Percentiles rank a stretch among this genome's conserved stretches.
Conservation (phyloP, 2,888 invertebrate species). For the Erynnis tages region DNA sequence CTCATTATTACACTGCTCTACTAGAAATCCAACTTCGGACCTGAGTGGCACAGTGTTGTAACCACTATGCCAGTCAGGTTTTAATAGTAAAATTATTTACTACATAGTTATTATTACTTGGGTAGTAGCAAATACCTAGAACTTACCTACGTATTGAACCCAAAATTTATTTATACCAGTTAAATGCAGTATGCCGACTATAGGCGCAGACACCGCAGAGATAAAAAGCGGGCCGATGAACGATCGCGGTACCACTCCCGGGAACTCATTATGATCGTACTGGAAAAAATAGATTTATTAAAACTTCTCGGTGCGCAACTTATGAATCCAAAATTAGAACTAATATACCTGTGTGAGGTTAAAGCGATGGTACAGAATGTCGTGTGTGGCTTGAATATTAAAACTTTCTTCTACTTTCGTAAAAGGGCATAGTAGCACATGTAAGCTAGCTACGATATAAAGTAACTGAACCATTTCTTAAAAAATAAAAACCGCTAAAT, state of each 20-base stretch:
- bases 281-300: slow-evolving; percentile 60
- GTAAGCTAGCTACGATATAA: slow-evolving; percentile 88
- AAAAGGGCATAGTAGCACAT: slow-evolving; percentile 94
- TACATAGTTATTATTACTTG: slow-evolving; percentile 11
- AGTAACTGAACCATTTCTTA: slow-evolving; percentile 87
- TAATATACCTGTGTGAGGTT: slow-evolving; percentile 90
- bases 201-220: slow-evolving; percentile 88
- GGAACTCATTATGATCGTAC: slow-evolving; percentile 99
- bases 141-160: slow-evolving; percentile 93
- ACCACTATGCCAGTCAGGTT: too few species aligned
- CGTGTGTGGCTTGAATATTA: slow-evolving; percentile 98
- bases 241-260: slow-evolving; percentile 98
- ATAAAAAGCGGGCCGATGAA: slow-evolving; percentile 95
- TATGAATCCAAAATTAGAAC: slow-evolving; percentile 74
- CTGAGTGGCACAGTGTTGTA: too few species aligned
- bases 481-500: slow-evolving; percentile 38
- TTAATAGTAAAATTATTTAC: too few species aligned
- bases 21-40: too few species aligned
- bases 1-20: too few species aligned
- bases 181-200: slow-evolving; percentile 85
- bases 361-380: slow-evolving; percentile 93
- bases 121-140: slow-evolving; percentile 10
- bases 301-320: slow-evolving; percentile 40
- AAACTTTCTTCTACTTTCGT: slow-evolving; percentile 99
- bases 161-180: slow-evolving; percentile 91